Percentiles rank a stretch among this genome's conserved stretches.
Evolutionary conservation across 2,113 vertebrate genomes (phyloP).

Genomic region (Tachycineta bicolor): DNA sequence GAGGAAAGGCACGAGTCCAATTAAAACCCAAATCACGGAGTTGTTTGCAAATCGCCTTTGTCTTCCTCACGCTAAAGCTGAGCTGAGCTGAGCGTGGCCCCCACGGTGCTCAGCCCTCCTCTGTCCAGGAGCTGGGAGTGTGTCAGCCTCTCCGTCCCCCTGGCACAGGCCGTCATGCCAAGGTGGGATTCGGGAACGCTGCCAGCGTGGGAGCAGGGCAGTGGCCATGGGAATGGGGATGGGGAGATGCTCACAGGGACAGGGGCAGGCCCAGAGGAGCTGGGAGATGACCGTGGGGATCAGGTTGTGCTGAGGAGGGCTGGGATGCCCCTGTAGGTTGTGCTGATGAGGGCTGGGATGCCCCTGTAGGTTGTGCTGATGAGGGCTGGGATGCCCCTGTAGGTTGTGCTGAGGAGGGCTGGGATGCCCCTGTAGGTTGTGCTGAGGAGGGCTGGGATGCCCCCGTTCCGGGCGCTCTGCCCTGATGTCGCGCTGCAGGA

Average conservation of each 20-base stretch:
- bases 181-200: background rate
- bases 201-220: fast-evolving
- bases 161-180: background rate
- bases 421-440: no score
- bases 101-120: fast-evolving
- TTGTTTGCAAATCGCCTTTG: constrained; percentile 20
- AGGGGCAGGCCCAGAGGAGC: background rate
- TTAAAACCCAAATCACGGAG: background rate
- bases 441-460: background rate
- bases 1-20: background rate
- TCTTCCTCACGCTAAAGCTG: background rate
- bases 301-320: background rate
- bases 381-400: no score
- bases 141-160: background rate
- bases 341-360: background rate
- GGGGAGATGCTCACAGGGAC: background rate
- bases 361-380: background rate
- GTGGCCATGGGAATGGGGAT: background rate
- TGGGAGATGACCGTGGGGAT: background rate
- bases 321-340: fast-evolving
- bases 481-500: fast-evolving
- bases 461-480: background rate
- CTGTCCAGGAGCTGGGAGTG: fast-evolving
- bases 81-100: background rate
- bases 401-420: background rate